Evolutionary conservation across 2,113 vertebrate genomes (phyloP).

Genomic region (Phoxinus phoxinus): DNA sequence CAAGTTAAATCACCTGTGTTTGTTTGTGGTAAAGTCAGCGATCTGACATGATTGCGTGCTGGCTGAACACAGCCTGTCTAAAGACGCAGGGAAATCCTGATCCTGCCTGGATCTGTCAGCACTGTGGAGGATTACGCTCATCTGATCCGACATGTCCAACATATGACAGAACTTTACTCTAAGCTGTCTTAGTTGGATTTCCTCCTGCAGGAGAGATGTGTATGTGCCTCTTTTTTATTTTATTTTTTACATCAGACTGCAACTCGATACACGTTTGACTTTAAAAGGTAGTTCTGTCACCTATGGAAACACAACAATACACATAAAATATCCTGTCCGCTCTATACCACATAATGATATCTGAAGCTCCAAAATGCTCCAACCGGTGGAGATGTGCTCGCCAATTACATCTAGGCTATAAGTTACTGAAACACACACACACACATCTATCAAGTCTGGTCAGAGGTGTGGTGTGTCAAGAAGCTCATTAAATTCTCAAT

Average conservation of each 20-base stretch:
- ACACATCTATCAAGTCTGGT: background rate
- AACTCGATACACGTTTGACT: background rate
- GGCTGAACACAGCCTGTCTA: conserved; percentile 8
- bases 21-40: background rate
- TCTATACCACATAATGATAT: background rate
- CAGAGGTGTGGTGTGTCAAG: conserved; percentile 9
- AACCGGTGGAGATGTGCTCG: background rate
- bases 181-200: conserved; percentile 7
- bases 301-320: background rate
- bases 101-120: background rate
- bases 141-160: background rate
- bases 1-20: background rate
- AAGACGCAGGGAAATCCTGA: conserved; percentile 14
- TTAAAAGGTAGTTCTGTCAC: background rate
- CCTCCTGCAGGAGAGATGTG: conserved; percentile 8
- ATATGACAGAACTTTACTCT: conserved; percentile 25
- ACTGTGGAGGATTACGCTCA: conserved; percentile 15
- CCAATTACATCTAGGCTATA: background rate
- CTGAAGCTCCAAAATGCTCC: background rate
- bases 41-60: background rate
- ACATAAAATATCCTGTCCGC: background rate
- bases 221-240: too few species aligned
- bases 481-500: conserved; percentile 48
- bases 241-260: background rate
- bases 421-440: background rate